Evolutionary conservation across 2,888 invertebrate genomes (phyloP).

Genomic region (Acleris laterana): DNA sequence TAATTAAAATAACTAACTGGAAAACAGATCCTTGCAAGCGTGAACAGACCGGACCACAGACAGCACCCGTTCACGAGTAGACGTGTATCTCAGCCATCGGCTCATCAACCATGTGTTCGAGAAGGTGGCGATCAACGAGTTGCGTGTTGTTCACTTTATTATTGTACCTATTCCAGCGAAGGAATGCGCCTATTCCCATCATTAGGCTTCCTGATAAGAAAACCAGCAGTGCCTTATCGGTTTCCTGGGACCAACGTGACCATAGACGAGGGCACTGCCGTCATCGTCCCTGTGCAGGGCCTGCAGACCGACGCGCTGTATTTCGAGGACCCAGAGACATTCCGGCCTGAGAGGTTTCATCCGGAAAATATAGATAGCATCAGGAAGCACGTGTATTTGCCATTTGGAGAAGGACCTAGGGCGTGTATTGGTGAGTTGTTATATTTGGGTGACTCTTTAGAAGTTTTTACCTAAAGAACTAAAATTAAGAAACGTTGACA

Average conservation of each 20-base stretch:
- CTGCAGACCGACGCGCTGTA: conserved; percentile 35
- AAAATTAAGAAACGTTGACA: too few relatives aligned
- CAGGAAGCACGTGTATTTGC: conserved; percentile 43
- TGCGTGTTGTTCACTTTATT: background rate
- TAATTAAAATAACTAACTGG: too few relatives aligned
- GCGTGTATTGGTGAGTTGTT: conserved; percentile 47
- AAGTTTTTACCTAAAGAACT: too few relatives aligned
- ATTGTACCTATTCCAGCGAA: conserved; percentile 42
- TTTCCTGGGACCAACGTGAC: conserved; percentile 45
- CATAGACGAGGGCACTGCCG: conserved; percentile 5
- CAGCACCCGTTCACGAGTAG: too few relatives aligned
- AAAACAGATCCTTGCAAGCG: too few relatives aligned
- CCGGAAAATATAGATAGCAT: conserved; percentile 30
- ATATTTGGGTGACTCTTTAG: too few relatives aligned
- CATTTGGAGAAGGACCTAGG: conserved; percentile 46
- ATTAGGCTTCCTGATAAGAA: conserved; percentile 56
- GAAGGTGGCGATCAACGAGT: too few relatives aligned
- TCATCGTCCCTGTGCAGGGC: conserved; percentile 18
- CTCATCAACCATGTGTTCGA: too few relatives aligned
- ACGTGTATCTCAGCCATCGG: too few relatives aligned
- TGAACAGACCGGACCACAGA: too few relatives aligned
- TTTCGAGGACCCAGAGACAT: conserved; percentile 45
- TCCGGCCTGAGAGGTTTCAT: conserved; percentile 46
- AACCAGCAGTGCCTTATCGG: conserved; percentile 50
- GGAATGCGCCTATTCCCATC: conserved; percentile 64